These are phyloP conservation scores for Drosophila gaucha DNA, from an alignment of 2,888 invertebrate species.

Conservation along the genomic window DNA sequence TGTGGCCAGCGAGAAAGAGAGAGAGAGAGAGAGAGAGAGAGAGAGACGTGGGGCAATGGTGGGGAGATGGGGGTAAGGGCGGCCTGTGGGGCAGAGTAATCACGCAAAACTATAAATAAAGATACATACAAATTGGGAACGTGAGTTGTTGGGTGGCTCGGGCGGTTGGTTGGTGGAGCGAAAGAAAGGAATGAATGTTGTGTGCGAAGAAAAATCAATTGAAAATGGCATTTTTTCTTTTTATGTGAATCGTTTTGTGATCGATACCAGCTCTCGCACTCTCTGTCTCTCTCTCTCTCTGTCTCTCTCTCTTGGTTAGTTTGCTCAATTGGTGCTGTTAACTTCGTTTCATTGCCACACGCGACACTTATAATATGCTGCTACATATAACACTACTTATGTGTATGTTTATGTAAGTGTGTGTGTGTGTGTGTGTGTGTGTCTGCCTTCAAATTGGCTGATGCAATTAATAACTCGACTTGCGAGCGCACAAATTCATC, in stretches of 20 bases:
- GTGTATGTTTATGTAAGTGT: too few relatives aligned
- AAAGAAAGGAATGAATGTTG: slow-evolving; percentile 11
- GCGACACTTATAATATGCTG: slow-evolving; percentile 30
- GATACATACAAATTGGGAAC: background rate
- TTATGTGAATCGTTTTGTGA: slow-evolving; percentile 26
- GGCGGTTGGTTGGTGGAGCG: background rate
- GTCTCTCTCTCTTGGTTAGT: background rate
- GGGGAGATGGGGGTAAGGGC: background rate
- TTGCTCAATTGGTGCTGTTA: slow-evolving; percentile 9
- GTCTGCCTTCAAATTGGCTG: slow-evolving; percentile 50
- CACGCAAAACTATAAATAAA: slow-evolving; percentile 45
- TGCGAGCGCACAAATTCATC: slow-evolving; percentile 52
- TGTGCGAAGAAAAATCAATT: slow-evolving; percentile 31
- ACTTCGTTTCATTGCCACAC: slow-evolving; percentile 42
- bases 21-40: too few relatives aligned
- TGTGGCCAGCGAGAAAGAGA: background rate
- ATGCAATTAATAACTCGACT: slow-evolving; percentile 60
- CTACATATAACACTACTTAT: too few relatives aligned
- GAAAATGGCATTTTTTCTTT: slow-evolving; percentile 5
- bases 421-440: slow-evolving; percentile 2
- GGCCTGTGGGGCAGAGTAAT: slow-evolving; percentile 17
- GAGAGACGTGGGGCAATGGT: background rate
- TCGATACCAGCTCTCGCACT: slow-evolving; percentile 1
- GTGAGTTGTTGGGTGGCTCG: background rate
- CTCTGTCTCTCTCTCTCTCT: background rate